Base-by-base conservation (phyloP, 2,888 invertebrate genomes). In the Drosophila bunnanda region DNA sequence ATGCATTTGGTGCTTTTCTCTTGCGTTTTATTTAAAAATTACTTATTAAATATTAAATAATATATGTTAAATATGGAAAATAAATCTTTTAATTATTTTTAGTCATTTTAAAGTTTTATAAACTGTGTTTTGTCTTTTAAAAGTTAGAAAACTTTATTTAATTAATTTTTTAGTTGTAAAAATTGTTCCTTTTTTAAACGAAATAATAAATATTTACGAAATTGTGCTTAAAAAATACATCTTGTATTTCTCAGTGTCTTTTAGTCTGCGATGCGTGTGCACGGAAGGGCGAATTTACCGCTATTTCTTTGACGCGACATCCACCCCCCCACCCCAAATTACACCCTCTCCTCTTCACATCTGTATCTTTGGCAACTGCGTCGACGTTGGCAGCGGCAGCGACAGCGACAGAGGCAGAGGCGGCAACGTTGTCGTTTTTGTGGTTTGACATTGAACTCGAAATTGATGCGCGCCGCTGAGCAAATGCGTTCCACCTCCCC, bases 391-490 rank as follows among this genome's bases (percentile, higher is more conserved):
- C 59, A n/a, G 58, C 62, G 68, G 69, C 22, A 38, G 60, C 25
- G 25, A 4, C 25, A 25, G 30, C 61, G 44, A 39, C 55, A 36
- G 50, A 54, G 57, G 15, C 55, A 38, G 68, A 36, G 44, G 15
- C 61, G 57, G 55, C 62, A 60, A 60, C 34, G 54, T 41, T 46
- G 52, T 62, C 57, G 58, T 76, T 82, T 85, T 88, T 83, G 86
- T 79, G 86, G 79, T 80, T 88, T 88, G 88, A 88, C 88, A 88
- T 88, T 88, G 88, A 89, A 88, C 84, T 84, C 88, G 79, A 88
- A 84, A 88, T 78, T 82, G 85, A 87, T 73, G 88, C 76, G 79
- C 76, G 81, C 70, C 80, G 83, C 80, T 84, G 77, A 70, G 76
- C 76, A 86, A 82, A 74, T 60, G 67, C 69, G 79, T 75, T 75